These are phyloP conservation scores for Andrena bicolor DNA, from an alignment of 2,888 invertebrate genomes.

Conservation along the genomic window DNA sequence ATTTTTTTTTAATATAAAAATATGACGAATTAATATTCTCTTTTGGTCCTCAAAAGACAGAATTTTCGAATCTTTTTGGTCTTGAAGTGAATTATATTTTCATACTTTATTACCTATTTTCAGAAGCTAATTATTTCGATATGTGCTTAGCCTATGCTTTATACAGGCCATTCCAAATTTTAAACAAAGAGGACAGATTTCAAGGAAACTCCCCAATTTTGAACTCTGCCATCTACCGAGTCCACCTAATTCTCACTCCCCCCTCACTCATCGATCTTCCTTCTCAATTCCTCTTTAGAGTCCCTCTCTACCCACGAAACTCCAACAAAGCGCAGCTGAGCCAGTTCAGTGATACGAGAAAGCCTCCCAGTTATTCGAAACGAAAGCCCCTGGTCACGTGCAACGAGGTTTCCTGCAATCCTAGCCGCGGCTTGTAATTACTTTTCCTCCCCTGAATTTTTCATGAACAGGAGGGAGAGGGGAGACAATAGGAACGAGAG, in stretches of 20 bases:
- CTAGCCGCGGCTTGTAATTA: background rate
- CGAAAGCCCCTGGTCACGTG: background rate
- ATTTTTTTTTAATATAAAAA: no score
- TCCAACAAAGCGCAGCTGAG: background rate
- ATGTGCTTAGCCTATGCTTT: no score
- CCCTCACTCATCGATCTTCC: background rate
- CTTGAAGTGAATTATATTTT: no score
- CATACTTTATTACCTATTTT: no score
- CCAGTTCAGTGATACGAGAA: conserved; percentile 4
- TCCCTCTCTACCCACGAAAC: background rate
- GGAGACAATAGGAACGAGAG: background rate
- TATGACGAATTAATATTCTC: no score
- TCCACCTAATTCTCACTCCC: background rate
- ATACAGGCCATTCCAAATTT: no score
- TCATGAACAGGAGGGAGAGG: background rate
- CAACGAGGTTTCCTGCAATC: conserved; percentile 1
- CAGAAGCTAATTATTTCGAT: no score
- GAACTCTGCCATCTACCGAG: no score
- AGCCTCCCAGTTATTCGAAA: background rate
- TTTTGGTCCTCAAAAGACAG: no score
- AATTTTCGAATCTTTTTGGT: no score
- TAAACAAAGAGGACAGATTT: no score
- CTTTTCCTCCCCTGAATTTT: conserved; percentile 15
- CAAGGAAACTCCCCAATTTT: no score
- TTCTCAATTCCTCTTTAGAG: background rate